A percentile compares a stretch with the other conserved stretches of the same genome.
phyloP scores from a whole-genome alignment of 2,888 invertebrate genomes.

The Adineta ricciae region DNA sequence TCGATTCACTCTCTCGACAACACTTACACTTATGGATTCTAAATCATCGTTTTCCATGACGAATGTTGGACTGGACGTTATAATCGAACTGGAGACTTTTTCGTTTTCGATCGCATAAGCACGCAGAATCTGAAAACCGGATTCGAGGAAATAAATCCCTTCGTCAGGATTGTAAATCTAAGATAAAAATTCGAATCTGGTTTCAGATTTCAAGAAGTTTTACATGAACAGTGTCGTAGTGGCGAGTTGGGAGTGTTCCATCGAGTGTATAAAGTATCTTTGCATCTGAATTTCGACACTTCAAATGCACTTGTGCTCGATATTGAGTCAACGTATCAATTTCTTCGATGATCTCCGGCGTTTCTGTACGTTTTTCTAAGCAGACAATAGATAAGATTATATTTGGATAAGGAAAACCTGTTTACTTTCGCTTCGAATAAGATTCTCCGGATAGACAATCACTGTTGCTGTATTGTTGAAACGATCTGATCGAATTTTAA shows the following conservation, averaged over 20 bases:
- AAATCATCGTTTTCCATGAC: constrained; percentile 1
- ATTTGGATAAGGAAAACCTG: neutral
- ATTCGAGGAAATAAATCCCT: neutral
- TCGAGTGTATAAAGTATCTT: neutral
- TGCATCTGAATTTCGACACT: neutral
- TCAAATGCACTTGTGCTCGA: neutral
- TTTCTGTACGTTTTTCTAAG: neutral
- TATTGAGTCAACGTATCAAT: neutral
- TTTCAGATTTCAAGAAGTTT: too few relatives aligned
- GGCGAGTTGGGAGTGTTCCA: neutral
- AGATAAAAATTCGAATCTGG: too few relatives aligned
- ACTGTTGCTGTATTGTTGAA: neutral
- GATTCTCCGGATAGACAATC: neutral
- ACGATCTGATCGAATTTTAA: neutral
- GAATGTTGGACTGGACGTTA: neutral
- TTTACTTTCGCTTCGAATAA: neutral
- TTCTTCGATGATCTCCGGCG: neutral
- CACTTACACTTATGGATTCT: neutral
- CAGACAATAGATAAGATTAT: neutral
- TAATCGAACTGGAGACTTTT: neutral
- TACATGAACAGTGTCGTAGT: neutral
- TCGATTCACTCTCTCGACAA: neutral
- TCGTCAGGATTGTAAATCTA: neutral
- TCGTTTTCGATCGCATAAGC: constrained; percentile 12
- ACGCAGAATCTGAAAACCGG: constrained; percentile 6